Base-by-base conservation (phyloP, 2,888 invertebrate genomes). In the Mallateleia sp. region DNA sequence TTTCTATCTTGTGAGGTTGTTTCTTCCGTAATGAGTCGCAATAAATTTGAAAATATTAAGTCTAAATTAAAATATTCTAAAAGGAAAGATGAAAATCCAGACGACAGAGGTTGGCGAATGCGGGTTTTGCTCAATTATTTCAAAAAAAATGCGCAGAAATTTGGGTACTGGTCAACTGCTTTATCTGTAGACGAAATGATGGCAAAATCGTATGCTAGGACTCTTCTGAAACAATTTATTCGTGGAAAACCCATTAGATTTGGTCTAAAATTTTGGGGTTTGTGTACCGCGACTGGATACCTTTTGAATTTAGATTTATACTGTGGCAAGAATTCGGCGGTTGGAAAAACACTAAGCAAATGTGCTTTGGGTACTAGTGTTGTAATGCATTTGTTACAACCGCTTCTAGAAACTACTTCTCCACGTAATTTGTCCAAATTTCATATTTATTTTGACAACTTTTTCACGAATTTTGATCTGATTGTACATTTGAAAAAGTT, bases 191-290 rank as follows among this genome's bases (percentile, higher is more conserved):
- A 88, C 56, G 85, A 88, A 75, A 88, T 84, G 79, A 88, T 88
- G 87, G 86, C 64, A 9, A 87, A 82, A 75, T 89, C 56, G 22
- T 85, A 72, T 80, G 88, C 72, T 9, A 54, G 80, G 62, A 85
- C 83, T 0, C n/a, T 32, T 7, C 20, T 90, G 28, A 87, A 88
- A 58, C 86, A 89, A 54, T 89, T 87, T 45, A 87, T 89, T n/a
- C 72, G 69, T 38, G 82, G 80, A 28, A 90, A 90, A 85, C 83
- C 89, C 14, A 75, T 58, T 38, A 66, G 86, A 77, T 89, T 87
- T 71, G 89, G 87, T 9, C n/a, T 89, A 4, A 89, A 88, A 87
- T 77, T 87, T 64, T 90, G 88, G 88, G 79, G 81, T 14, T 15
- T 88, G 0, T 88, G 84, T 74, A 85, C 81, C 20, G 52, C 82